A percentile compares a stretch with the other conserved stretches of the same genome.
Conservation (phyloP, 64 coral and sea anemone species). For the Pocillopora verrucosa region DNA sequence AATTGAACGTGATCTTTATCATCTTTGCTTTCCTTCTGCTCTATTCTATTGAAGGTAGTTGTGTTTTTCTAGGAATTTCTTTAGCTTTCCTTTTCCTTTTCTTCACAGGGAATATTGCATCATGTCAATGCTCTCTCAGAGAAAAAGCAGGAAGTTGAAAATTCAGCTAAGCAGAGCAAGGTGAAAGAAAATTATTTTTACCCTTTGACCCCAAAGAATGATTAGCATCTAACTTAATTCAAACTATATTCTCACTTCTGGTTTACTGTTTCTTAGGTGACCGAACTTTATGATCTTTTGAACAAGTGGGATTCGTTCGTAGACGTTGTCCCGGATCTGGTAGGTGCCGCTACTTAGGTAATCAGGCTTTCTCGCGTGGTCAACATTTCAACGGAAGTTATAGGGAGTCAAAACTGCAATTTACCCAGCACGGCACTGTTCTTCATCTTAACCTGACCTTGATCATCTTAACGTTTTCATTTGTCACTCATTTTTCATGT, state of each 20-base stretch:
- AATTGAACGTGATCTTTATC: too few relatives aligned
- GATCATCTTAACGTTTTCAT: too few relatives aligned
- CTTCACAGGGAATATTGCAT: slow-evolving; percentile 82
- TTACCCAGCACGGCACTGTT: too few relatives aligned
- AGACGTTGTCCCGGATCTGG: slow-evolving; percentile 96
- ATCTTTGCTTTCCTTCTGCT: too few relatives aligned
- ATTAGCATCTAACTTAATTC: too few relatives aligned
- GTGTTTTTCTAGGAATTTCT: background rate
- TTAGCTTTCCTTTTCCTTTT: background rate
- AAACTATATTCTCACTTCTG: too few relatives aligned
- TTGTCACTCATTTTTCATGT: background rate
- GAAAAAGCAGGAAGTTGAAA: slow-evolving; percentile 86
- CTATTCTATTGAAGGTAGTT: background rate
- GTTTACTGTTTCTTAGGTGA: slow-evolving; percentile 57
- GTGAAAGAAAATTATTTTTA: slow-evolving; percentile 20
- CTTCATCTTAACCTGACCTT: too few relatives aligned
- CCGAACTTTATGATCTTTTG: slow-evolving; percentile 88
- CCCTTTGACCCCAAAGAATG: too few relatives aligned
- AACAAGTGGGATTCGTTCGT: slow-evolving; percentile 94
- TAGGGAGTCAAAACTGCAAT: too few relatives aligned
- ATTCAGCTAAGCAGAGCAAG: slow-evolving; percentile 89
- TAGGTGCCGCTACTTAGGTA: slow-evolving; percentile 3
- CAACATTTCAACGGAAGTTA: too few relatives aligned
- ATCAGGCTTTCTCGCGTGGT: too few relatives aligned
- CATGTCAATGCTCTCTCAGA: slow-evolving; percentile 79